Evolutionary conservation across 1,140 invertebrate species (phyloP).

Genomic region (Chrysomallon squamiferum): DNA sequence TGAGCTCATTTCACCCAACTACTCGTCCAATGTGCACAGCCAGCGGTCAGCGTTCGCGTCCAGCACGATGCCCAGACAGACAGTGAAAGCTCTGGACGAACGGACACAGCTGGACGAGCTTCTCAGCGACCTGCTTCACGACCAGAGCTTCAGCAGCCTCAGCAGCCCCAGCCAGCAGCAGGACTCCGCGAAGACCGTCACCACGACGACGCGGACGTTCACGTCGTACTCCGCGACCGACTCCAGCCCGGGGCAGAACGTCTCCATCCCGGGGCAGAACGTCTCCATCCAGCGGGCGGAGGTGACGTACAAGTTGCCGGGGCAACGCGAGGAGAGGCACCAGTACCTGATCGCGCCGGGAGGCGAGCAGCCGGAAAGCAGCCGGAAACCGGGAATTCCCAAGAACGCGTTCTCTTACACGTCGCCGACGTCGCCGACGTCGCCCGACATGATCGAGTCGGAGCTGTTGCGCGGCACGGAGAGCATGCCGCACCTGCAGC

Average conservation of each 20-base stretch:
- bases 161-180: conserved; percentile 16
- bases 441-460: conserved; percentile 21
- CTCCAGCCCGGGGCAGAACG: conserved; percentile 34
- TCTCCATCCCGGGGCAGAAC: conserved; percentile 42
- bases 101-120: conserved; percentile 60
- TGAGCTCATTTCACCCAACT: conserved; percentile 14
- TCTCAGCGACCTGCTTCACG: conserved; percentile 58
- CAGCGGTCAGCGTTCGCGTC: conserved; percentile 8
- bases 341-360: conserved; percentile 45
- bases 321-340: conserved; percentile 37
- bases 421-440: neutral
- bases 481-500: conserved; percentile 12
- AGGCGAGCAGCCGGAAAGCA: conserved; percentile 18
- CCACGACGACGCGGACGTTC: conserved; percentile 47
- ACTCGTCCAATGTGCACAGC: conserved; percentile 21
- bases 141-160: conserved; percentile 41
- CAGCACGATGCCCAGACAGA: conserved; percentile 17
- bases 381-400: conserved; percentile 33
- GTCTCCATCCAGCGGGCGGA: conserved; percentile 47
- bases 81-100: conserved; percentile 47
- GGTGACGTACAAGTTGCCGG: conserved; percentile 50
- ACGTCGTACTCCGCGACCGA: conserved; percentile 32
- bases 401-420: conserved; percentile 31
- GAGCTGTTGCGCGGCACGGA: conserved; percentile 26
- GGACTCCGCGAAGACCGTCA: conserved; percentile 27